Evolutionary conservation across 2,797 vertebrate species (phyloP).

Genomic region (Petrocephalus schoutedeni): DNA sequence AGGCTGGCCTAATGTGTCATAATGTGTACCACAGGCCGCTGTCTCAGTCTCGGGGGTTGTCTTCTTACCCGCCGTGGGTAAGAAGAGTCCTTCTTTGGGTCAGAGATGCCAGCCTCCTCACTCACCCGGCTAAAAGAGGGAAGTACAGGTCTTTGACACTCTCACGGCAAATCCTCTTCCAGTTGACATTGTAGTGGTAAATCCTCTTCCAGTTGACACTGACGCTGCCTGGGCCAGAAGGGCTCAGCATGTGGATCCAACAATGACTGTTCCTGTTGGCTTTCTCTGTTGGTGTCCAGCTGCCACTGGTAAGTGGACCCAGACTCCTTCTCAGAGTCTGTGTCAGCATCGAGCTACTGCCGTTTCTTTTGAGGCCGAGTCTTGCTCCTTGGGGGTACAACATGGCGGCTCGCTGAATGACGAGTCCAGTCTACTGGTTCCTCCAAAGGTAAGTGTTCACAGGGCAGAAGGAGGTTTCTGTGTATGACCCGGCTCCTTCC

Average conservation of each 20-base stretch:
- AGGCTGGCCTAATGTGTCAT: neutral
- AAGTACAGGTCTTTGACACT: neutral
- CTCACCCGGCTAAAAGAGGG: neutral
- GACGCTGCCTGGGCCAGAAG: neutral
- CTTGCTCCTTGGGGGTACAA: too few species aligned
- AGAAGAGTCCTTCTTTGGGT: neutral
- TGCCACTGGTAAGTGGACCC: neutral
- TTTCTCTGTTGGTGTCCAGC: neutral
- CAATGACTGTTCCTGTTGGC: neutral
- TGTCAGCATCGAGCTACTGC: too few species aligned
- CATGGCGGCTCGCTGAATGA: too few species aligned
- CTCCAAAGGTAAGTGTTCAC: too few species aligned
- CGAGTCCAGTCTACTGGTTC: too few species aligned
- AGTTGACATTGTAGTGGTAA: too few species aligned
- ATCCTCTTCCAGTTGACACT: too few species aligned
- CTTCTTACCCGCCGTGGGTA: neutral
- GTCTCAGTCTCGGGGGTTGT: neutral
- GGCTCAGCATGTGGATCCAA: neutral
- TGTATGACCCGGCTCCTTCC: too few species aligned
- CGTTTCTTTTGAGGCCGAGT: too few species aligned
- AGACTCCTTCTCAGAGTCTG: neutral
- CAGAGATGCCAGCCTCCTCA: neutral
- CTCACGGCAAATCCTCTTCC: too few species aligned
- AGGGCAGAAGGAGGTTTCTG: too few species aligned
- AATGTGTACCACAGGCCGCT: too few species aligned